These are phyloP conservation scores for Drosophila bipectinata DNA, from an alignment of 1,140 invertebrate genomes.

Conservation along the genomic window DNA sequence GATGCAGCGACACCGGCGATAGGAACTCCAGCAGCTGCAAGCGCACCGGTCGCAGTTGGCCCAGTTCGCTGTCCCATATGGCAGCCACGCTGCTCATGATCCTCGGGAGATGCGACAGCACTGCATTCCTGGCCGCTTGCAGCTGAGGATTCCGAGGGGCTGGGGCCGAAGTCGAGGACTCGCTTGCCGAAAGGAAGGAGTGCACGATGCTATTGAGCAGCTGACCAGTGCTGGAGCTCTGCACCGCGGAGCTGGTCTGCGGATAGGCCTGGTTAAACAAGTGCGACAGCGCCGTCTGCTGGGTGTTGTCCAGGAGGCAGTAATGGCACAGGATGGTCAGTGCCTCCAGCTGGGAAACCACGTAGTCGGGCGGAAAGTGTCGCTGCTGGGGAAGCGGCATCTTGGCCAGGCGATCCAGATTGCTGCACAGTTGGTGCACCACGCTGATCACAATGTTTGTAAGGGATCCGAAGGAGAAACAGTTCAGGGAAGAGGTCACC, in stretches of 20 bases:
- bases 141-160: conserved; percentile 76
- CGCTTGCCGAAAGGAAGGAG: conserved; percentile 87
- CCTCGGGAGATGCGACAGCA: conserved; percentile 91
- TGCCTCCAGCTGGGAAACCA: conserved; percentile 91
- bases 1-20: conserved; percentile 94
- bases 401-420: conserved; percentile 88
- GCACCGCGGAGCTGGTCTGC: conserved; percentile 84
- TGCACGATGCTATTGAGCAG: conserved; percentile 93
- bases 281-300: conserved; percentile 87
- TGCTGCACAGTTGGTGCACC: conserved; percentile 92
- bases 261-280: conserved; percentile 86
- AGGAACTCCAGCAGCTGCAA: conserved; percentile 93
- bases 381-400: conserved; percentile 74
- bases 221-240: conserved; percentile 87
- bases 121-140: conserved; percentile 88
- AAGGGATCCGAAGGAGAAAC: conserved; percentile 90
- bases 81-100: conserved; percentile 92
- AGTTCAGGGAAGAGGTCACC: conserved; percentile 89
- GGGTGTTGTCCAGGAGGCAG: conserved; percentile 91
- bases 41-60: conserved; percentile 86
- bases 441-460: conserved; percentile 91
- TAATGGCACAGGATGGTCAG: conserved; percentile 94
- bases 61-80: conserved; percentile 90
- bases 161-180: conserved; percentile 38
- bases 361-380: conserved; percentile 90